Conservation (phyloP, 2,797 vertebrate species). For the Gadopsis marmoratus region DNA sequence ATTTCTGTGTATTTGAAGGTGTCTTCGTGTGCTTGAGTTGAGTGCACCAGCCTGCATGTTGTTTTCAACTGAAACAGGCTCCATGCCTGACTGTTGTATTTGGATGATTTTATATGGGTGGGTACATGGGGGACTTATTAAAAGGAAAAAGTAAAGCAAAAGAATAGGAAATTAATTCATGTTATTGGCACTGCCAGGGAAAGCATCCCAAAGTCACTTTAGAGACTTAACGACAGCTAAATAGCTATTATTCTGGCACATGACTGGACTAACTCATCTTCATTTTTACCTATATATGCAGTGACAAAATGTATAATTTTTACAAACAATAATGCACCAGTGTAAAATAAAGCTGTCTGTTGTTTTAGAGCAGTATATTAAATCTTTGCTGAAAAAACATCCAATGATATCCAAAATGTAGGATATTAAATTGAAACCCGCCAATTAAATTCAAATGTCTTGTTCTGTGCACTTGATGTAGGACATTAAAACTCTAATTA, state of each 20-base stretch:
- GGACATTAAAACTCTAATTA: not conserved
- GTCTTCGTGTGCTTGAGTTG: not conserved
- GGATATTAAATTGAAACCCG: not conserved
- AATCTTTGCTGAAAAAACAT: not conserved
- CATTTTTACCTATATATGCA: not conserved
- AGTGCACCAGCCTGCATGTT: not conserved
- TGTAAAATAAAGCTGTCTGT: not conserved
- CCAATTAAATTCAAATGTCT: not conserved
- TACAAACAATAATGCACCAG: not conserved
- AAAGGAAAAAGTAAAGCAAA: not conserved
- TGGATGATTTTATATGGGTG: not conserved
- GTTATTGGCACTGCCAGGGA: not conserved
- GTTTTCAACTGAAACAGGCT: not conserved
- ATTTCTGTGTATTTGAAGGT: not conserved
- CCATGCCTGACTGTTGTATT: not conserved
- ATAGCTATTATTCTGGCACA: not conserved
- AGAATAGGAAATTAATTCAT: not conserved
- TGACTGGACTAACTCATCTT: not conserved
- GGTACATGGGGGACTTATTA: not conserved
- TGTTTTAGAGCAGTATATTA: not conserved
- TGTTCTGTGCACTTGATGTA: not conserved
- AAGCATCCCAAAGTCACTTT: not conserved
- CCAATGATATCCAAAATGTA: not conserved
- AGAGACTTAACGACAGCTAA: not conserved
- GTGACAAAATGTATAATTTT: not conserved